Conservation (phyloP, 1,140 invertebrate species). For the Zaprionus gabonicus region DNA sequence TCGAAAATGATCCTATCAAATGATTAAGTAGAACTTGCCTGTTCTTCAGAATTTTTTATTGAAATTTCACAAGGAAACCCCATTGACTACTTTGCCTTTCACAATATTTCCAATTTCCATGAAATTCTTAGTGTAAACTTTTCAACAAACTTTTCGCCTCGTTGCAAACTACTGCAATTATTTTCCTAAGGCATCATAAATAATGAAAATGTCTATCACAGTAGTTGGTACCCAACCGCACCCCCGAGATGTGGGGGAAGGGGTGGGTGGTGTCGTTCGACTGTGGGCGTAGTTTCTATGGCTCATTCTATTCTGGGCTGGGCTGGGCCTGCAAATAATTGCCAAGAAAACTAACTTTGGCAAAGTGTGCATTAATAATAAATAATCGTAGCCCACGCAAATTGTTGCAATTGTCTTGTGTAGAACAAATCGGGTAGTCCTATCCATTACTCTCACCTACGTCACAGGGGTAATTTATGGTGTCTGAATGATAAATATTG, state of each 20-base stretch:
- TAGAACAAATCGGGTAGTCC: background rate
- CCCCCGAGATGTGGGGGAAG: background rate
- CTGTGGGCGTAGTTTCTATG: conserved; percentile 8
- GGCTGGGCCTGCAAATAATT: conserved; percentile 36
- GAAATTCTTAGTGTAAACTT: background rate
- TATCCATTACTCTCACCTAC: conserved; percentile 6
- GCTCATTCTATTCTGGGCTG: conserved; percentile 22
- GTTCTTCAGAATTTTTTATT: background rate
- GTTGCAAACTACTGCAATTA: conserved; percentile 14
- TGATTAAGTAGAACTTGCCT: background rate
- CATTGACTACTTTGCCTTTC: background rate
- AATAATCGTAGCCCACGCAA: conserved; percentile 30
- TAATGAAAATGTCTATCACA: conserved; percentile 28
- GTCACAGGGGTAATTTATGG: background rate
- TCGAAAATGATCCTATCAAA: background rate
- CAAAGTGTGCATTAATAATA: conserved; percentile 52
- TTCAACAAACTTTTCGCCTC: conserved; percentile 5
- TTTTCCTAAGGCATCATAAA: conserved; percentile 21
- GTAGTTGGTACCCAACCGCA: conserved; percentile 5
- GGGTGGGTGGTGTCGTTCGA: background rate
- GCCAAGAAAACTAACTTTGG: conserved; percentile 27
- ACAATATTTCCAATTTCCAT: background rate
- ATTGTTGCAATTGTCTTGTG: conserved; percentile 9
- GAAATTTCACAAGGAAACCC: background rate
- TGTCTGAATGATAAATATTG: background rate